A percentile compares a stretch with the other conserved stretches of the same genome.
Conservation (phyloP, 1,140 invertebrate genomes). For the Drosophila bifasciata region DNA sequence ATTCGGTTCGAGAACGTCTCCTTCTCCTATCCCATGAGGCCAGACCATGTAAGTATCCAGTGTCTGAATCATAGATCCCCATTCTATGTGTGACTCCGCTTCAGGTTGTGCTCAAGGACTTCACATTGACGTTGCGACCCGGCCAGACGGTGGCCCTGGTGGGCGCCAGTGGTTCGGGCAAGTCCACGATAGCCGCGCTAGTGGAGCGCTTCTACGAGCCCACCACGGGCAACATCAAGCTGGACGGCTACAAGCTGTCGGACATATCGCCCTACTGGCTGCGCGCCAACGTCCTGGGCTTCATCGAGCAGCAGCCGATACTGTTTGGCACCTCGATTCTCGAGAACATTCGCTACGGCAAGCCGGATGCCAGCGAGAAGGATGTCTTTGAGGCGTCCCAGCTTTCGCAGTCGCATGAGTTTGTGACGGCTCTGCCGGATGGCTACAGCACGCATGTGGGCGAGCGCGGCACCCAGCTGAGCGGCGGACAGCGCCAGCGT, state of each 20-base stretch:
- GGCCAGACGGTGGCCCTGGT: constrained; percentile 96
- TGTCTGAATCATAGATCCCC: no score
- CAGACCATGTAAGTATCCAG: constrained; percentile 88
- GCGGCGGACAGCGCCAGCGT: constrained; percentile 95
- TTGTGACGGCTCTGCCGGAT: constrained; percentile 92
- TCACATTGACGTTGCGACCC: constrained; percentile 91
- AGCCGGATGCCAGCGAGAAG: constrained; percentile 88
- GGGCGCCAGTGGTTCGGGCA: constrained; percentile 95
- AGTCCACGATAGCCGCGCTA: constrained; percentile 94
- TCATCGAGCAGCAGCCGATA: constrained; percentile 97
- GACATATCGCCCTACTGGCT: constrained; percentile 94
- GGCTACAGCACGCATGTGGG: constrained; percentile 95
- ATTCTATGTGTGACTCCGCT: constrained; percentile 48
- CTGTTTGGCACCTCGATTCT: constrained; percentile 95
- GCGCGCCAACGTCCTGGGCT: constrained; percentile 91
- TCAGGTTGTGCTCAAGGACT: constrained; percentile 90
- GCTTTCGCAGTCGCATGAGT: constrained; percentile 95
- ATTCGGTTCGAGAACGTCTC: constrained; percentile 93
- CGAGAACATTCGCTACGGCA: constrained; percentile 97
- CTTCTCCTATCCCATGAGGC: constrained; percentile 95
- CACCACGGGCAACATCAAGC: constrained; percentile 89
- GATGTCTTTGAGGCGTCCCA: constrained; percentile 90
- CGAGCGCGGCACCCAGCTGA: constrained; percentile 94
- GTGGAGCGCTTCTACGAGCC: constrained; percentile 96
- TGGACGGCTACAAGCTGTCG: constrained; percentile 91